Conservation (phyloP, 1,140 invertebrate species). For the Scaptomyza montana region DNA sequence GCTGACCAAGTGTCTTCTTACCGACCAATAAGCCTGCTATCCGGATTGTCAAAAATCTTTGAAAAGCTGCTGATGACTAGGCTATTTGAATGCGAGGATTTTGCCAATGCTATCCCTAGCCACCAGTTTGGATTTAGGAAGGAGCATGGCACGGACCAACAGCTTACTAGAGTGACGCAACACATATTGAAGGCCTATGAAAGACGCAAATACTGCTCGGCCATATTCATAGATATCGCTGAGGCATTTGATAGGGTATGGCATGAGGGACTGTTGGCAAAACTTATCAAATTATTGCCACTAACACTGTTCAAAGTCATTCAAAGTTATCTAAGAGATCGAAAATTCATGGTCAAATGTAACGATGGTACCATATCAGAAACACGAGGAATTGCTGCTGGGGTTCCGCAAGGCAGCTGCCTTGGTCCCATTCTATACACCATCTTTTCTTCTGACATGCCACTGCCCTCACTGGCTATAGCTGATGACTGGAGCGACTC, state of each 20-base stretch:
- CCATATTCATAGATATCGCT: slow-evolving; percentile 18
- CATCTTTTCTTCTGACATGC: not conserved
- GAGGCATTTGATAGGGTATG: slow-evolving; percentile 33
- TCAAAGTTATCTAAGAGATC: slow-evolving; percentile 7
- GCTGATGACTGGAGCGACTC: too few species aligned
- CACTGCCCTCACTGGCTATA: not conserved
- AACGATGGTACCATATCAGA: not conserved
- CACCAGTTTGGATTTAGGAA: slow-evolving; percentile 34
- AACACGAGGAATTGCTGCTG: not conserved
- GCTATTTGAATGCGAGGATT: not conserved
- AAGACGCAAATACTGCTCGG: slow-evolving; percentile 12
- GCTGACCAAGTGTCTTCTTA: slow-evolving; percentile 2
- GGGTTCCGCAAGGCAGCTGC: slow-evolving; percentile 30
- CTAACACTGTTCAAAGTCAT: not conserved
- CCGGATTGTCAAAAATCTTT: slow-evolving; percentile 5
- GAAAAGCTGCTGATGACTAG: slow-evolving; percentile 13
- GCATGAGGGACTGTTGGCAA: slow-evolving; percentile 17
- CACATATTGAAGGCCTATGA: slow-evolving; percentile 17
- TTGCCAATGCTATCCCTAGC: not conserved
- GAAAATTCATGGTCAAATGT: slow-evolving; percentile 8
- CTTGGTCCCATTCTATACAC: slow-evolving; percentile 22
- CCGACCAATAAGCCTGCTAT: not conserved
- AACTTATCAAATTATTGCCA: slow-evolving; percentile 24
- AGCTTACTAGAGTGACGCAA: slow-evolving; percentile 8
- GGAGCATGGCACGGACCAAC: slow-evolving; percentile 14